Conservation (phyloP, 2,888 invertebrate species). For the Melanchra persicariae region DNA sequence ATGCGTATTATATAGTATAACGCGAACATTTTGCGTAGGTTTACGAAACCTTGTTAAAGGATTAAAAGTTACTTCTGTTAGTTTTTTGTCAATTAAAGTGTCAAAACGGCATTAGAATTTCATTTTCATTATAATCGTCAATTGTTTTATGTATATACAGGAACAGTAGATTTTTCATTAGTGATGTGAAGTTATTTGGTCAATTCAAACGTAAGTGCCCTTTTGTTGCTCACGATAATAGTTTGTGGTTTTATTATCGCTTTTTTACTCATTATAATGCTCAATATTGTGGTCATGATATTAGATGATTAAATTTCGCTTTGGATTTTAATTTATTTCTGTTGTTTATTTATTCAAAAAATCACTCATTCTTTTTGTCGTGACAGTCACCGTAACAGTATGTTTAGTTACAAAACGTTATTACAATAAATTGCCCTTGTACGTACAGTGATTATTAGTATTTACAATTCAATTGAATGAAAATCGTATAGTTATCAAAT, state of each 20-base stretch:
- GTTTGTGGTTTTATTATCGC: conserved; percentile 77
- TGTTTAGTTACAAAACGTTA: conserved; percentile 60
- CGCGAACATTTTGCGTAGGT: conserved; percentile 75
- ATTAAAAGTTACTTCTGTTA: conserved; percentile 85
- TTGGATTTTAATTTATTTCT: conserved; percentile 83
- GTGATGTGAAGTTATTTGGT: conserved; percentile 84
- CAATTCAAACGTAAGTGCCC: conserved; percentile 86
- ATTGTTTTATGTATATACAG: conserved; percentile 82
- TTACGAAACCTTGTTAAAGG: conserved; percentile 84
- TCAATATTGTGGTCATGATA: conserved; percentile 89
- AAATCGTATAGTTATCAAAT: conserved; percentile 41
- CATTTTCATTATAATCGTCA: conserved; percentile 82
- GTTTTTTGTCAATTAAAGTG: conserved; percentile 88
- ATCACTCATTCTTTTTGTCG: conserved; percentile 54
- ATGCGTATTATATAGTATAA: conserved; percentile 78
- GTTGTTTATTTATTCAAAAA: conserved; percentile 75
- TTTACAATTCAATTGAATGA: conserved; percentile 47
- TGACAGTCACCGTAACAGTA: conserved; percentile 56
- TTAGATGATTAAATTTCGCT: conserved; percentile 83
- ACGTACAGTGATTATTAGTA: conserved; percentile 47
- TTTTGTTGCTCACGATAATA: conserved; percentile 85
- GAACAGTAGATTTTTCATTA: conserved; percentile 73
- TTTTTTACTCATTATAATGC: conserved; percentile 89
- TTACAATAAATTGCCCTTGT: conserved; percentile 57
- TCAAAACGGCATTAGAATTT: conserved; percentile 79